Evolutionary conservation across 2,888 invertebrate species (phyloP), one percentile per base, ranked within the genome.

Genomic region (Leptinotarsa haldemani): DNA sequence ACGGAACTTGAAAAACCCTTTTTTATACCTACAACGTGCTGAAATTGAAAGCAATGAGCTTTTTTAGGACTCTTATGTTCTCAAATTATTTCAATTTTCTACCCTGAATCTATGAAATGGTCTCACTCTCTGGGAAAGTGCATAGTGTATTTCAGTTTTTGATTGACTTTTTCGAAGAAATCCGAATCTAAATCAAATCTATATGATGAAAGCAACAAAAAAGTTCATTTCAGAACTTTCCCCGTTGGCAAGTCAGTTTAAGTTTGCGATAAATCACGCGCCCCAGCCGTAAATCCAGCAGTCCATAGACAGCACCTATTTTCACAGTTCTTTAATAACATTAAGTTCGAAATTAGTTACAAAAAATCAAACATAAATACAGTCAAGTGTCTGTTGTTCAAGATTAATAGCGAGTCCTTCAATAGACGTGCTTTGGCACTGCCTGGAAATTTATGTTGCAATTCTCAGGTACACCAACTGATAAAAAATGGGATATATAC

Each of bases 381-480:
- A 77, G 76, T 73, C 77, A 75, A 79, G 77, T 80, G 82, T 81
- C 81, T 77, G 81, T 82, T 80, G 80, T 78, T 76, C 65, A 70
- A 76, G 76, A 82, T 82, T 82, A 81, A 82, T 79, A 64, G 80
- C 76, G 71, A 76, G 40, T 50, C 53, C 72, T 78, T 78, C 56
- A 16, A 9, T 4, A 61, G n/a, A 61, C 61, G 64, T 65, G 58
- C 68, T 67, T 46, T 58, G 65, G 65, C 71, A 53, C 9, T 64
- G 48, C 73, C 69, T 73, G 77, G 77, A 80, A 81, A 82, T 83
- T 83, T 82, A 83, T 82, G 82, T 81, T 61, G 18, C 61, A 12
- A 40, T 61, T 40, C 40, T 40, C 40, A 61, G 30, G 40, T 61
- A 40, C 30, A 40, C 16, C 56, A 61, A 61, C 30, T 61, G 61